Evolutionary conservation across 2,888 invertebrate species (phyloP), one percentile per base, ranked within the genome.

Genomic region (Eledone cirrhosa): DNA sequence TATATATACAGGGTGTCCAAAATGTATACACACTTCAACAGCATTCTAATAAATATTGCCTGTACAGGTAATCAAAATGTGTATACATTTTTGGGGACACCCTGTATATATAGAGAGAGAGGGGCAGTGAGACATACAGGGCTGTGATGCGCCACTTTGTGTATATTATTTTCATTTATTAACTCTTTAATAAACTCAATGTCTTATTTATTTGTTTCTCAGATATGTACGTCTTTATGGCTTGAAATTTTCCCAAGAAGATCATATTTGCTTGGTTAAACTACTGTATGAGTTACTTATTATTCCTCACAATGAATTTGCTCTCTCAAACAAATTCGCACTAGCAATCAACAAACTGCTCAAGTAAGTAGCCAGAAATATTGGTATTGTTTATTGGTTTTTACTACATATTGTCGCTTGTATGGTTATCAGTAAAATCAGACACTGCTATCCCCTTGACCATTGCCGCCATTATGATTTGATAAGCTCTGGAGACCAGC

Each of bases 201-300:
- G 13, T 78, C 16, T 65, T 29, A 72, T 75, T 77, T 79, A 76
- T 79, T 80, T 82, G 79, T 86, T 84, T 92, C 93, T 77, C 91
- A 97, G 97, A 86, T 97, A 96, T 88, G 93, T 97, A 78, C 93
- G 94, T 86, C 92, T 96, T 80, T 96, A 96, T 92, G 96, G 96
- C 11, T 90, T 95, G 82, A 96, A 95, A 89, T 97, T 98, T 91
- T 94, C 95, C 1, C 97, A 97, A 90, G 95, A 95, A 84, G 97
- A 97, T 89, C 97, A 98, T 90, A 93, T 97, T 77, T 91, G 93
- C 27, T 92, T 98, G 76, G 93, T 97, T 74, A 94, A 95, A 87
- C 90, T 97, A 79, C 93, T 94, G 80, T 95, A 94, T 90, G 94
- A 97, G 88, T 91, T 96, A 81, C 91, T 95, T 53, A 93, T 93